Conservation (phyloP, 2,888 invertebrate species). For the Podotricha telesiphe region DNA sequence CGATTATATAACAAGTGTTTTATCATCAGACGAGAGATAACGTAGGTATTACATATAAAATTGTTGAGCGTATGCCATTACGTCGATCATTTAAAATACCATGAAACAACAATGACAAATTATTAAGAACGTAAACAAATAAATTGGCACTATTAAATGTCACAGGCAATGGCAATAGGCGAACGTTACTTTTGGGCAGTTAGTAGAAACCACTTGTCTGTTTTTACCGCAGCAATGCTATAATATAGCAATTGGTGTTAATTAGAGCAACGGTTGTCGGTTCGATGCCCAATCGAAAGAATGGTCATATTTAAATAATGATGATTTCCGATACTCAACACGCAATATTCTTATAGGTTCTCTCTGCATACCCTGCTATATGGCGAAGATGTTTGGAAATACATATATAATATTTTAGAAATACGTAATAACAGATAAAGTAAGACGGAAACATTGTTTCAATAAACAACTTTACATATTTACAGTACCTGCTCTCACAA, state of each 20-base stretch:
- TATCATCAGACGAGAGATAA: not conserved
- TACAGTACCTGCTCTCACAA: conserved; percentile 33
- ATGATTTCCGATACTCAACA: not conserved
- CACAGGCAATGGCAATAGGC: not conserved
- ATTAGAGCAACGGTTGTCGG: not conserved
- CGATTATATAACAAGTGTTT: no score
- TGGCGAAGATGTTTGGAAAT: not conserved
- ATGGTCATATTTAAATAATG: no score
- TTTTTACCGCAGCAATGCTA: not conserved
- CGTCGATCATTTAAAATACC: not conserved
- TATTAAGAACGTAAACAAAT: conserved; percentile 15
- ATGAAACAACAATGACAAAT: not conserved
- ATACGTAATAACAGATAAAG: conserved; percentile 31
- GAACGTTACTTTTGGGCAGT: conserved; percentile 13
- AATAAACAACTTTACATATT: conserved; percentile 39
- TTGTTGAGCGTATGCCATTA: not conserved
- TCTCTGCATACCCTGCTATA: not conserved
- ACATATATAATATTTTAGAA: not conserved
- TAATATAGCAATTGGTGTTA: not conserved
- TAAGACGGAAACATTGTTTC: conserved; percentile 38
- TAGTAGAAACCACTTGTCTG: not conserved
- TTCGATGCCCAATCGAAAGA: not conserved
- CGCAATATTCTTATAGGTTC: not conserved
- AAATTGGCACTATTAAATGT: conserved; percentile 6
- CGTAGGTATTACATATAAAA: not conserved